phyloP scores from a whole-genome alignment of 2,888 invertebrate genomes.

The Tanytarsus gracilentus region DNA sequence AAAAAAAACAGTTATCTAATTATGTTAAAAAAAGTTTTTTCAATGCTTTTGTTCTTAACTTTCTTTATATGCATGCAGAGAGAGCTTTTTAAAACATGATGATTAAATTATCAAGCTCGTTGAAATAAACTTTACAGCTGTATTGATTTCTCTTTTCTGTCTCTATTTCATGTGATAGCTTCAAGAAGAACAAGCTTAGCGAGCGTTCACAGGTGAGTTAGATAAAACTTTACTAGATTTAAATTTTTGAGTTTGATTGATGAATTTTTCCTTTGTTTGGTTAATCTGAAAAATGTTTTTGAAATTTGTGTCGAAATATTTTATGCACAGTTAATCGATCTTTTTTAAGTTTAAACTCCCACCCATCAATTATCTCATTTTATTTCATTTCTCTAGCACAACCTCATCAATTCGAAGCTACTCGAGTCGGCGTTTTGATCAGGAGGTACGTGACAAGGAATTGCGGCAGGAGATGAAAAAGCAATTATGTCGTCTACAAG shows the following conservation, averaged over 20 bases:
- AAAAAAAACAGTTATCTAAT: too few relatives aligned
- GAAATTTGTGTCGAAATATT: neutral
- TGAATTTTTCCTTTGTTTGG: neutral
- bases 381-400: conserved; percentile 48
- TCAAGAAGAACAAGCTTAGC: conserved; percentile 81
- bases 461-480: conserved; percentile 67
- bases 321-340: neutral
- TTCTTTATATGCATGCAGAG: too few relatives aligned
- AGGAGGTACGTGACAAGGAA: conserved; percentile 73
- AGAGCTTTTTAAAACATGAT: too few relatives aligned
- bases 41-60: too few relatives aligned
- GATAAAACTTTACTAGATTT: neutral
- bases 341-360: too few relatives aligned
- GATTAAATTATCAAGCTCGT: too few relatives aligned
- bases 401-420: conserved; percentile 75
- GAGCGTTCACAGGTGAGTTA: conserved; percentile 61
- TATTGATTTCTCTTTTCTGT: neutral
- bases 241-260: neutral
- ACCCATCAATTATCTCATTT: too few relatives aligned
- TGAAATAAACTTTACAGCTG: too few relatives aligned
- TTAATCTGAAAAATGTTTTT: neutral
- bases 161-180: conserved; percentile 48
- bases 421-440: conserved; percentile 69
- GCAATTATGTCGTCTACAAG: conserved; percentile 59
- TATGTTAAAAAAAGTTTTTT: too few relatives aligned